Evolutionary conservation across 1,140 invertebrate species (phyloP).

Genomic region (Hydropsyche tenuis): DNA sequence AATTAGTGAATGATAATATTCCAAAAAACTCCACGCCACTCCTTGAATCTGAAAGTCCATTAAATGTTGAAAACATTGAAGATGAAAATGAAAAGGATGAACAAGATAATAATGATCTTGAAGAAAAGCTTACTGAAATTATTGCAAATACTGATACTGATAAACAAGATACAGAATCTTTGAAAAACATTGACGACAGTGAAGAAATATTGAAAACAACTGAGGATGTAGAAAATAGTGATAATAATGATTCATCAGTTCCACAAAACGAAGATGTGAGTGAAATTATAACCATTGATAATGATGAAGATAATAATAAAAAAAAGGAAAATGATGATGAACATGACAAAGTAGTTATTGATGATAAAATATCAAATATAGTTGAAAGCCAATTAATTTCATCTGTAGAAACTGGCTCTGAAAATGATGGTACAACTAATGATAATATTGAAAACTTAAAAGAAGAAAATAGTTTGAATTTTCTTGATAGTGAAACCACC

Average conservation of each 20-base stretch:
- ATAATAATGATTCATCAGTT: too few species aligned
- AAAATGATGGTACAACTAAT: not conserved
- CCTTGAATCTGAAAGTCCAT: not conserved
- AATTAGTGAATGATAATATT: not conserved
- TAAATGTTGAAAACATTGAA: slow-evolving; percentile 15
- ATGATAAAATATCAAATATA: too few species aligned
- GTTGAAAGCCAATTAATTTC: too few species aligned
- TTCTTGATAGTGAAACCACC: not conserved
- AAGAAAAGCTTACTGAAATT: too few species aligned
- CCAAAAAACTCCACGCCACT: not conserved
- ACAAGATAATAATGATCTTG: not conserved
- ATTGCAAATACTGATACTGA: not conserved
- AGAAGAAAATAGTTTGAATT: too few species aligned
- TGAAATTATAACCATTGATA: too few species aligned
- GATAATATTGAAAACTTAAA: not conserved
- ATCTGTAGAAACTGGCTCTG: not conserved
- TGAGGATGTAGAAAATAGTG: too few species aligned
- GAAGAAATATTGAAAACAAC: not conserved
- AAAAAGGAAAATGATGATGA: too few species aligned
- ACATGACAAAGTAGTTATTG: too few species aligned
- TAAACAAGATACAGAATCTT: not conserved
- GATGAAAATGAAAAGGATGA: not conserved
- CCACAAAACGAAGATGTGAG: too few species aligned
- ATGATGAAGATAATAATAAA: not conserved
- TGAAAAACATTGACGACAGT: slow-evolving; percentile 8